Percentiles rank a stretch among this genome's conserved stretches.
Conservation (phyloP, 2,888 invertebrate species). For the Holacanthella duospinosa region DNA sequence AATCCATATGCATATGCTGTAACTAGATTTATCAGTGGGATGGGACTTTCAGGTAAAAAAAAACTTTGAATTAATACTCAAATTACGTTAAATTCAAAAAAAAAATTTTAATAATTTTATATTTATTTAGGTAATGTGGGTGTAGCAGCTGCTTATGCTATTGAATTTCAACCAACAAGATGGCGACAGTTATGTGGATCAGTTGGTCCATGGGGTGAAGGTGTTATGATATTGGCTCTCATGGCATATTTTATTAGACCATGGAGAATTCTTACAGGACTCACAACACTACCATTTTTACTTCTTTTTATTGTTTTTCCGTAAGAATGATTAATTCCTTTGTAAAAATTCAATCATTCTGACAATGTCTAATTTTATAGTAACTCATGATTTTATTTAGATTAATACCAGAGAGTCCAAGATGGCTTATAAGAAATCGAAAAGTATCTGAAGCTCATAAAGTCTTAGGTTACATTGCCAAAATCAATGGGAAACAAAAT, state of each 20-base stretch:
- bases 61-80: neutral
- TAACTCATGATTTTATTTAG: constrained; percentile 12
- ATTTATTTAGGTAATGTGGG: constrained; percentile 24
- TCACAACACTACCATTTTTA: constrained; percentile 25
- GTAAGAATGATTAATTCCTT: constrained; percentile 13
- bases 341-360: constrained; percentile 8
- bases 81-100: neutral
- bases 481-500: constrained; percentile 20
- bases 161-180: constrained; percentile 33
- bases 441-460: constrained; percentile 23
- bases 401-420: constrained; percentile 30
- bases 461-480: constrained; percentile 27
- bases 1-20: constrained; percentile 26
- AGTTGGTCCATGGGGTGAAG: constrained; percentile 33
- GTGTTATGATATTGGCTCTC: constrained; percentile 24
- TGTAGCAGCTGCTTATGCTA: constrained; percentile 28
- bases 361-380: neutral
- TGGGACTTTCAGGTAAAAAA: constrained; percentile 27
- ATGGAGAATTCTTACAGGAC: constrained; percentile 29
- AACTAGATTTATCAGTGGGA: constrained; percentile 23
- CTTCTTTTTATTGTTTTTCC: constrained; percentile 27
- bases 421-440: constrained; percentile 30
- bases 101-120: neutral
- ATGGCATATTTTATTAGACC: constrained; percentile 28
- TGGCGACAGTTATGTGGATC: constrained; percentile 28